These are phyloP conservation scores for Corapipo altera DNA, from an alignment of 2,113 vertebrate species.

Conservation along the genomic window DNA sequence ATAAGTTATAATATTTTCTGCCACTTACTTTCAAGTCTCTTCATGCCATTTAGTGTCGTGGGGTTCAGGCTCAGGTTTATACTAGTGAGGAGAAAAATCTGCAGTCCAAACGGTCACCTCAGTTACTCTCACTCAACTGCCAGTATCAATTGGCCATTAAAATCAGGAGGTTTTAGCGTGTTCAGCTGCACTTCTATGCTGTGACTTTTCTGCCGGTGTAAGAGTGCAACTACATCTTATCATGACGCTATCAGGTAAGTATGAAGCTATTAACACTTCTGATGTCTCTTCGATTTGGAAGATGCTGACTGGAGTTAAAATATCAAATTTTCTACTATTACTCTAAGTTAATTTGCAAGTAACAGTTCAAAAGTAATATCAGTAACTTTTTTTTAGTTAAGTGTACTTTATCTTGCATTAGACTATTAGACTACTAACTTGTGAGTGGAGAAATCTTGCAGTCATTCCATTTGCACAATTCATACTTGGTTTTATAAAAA, in stretches of 20 bases:
- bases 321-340: too few relatives aligned
- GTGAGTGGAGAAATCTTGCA: not conserved
- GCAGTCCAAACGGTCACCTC: rapidly evolving
- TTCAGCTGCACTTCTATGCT: not conserved
- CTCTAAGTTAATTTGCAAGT: not conserved
- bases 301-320: not conserved
- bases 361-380: not conserved
- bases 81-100: not conserved
- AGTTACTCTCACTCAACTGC: rapidly evolving
- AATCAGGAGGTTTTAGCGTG: not conserved
- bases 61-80: not conserved
- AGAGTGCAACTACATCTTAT: rapidly evolving
- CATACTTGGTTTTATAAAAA: not conserved
- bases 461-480: not conserved
- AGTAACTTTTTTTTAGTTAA: not conserved
- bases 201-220: not conserved
- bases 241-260: not conserved
- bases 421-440: not conserved
- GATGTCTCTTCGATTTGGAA: not conserved
- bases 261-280: not conserved
- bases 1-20: not conserved
- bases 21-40: rapidly evolving
- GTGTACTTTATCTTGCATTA: not conserved
- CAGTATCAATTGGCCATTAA: not conserved
- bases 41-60: rapidly evolving